A percentile compares a stretch with the other conserved stretches of the same genome.
Evolutionary conservation across 1,140 invertebrate species (phyloP).

Genomic region (Diploscapter pachys): DNA sequence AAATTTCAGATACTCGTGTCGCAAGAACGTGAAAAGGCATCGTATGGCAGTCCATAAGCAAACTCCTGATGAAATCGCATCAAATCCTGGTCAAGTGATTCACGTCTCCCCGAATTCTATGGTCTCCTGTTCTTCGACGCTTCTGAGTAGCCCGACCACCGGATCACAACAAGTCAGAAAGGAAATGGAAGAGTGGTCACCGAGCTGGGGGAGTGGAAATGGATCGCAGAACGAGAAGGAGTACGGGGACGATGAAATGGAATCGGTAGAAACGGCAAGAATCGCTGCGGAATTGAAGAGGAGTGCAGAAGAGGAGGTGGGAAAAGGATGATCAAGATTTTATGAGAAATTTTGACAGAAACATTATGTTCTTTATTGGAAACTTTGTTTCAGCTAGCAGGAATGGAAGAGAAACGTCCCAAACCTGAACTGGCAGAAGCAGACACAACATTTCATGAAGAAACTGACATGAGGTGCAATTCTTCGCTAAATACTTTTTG

Average conservation of each 20-base stretch:
- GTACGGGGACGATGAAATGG: conserved; percentile 2
- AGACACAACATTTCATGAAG: conserved; percentile 29
- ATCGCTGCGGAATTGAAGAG: conserved; percentile 19
- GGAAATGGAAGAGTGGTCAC: conserved; percentile 1
- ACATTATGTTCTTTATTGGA: not conserved
- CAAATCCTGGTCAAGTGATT: not conserved
- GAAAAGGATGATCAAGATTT: not conserved
- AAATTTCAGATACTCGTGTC: conserved; percentile 45
- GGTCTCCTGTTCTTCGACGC: not conserved
- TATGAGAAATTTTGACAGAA: not conserved
- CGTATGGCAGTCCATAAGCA: conserved; percentile 47
- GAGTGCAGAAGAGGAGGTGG: not conserved
- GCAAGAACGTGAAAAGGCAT: conserved; percentile 50
- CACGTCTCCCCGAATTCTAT: not conserved
- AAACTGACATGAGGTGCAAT: conserved; percentile 2
- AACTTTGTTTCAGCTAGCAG: not conserved
- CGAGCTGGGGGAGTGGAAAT: not conserved
- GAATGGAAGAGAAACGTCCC: conserved; percentile 18
- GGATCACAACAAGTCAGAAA: not conserved
- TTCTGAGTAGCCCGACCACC: not conserved
- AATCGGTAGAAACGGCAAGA: conserved; percentile 3
- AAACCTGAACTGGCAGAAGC: conserved; percentile 27
- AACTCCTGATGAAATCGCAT: conserved; percentile 29
- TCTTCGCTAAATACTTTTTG: not conserved
- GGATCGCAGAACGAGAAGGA: not conserved